phyloP scores from a whole-genome alignment of 2,888 invertebrate species.

The Geotrupes spiniger region DNA sequence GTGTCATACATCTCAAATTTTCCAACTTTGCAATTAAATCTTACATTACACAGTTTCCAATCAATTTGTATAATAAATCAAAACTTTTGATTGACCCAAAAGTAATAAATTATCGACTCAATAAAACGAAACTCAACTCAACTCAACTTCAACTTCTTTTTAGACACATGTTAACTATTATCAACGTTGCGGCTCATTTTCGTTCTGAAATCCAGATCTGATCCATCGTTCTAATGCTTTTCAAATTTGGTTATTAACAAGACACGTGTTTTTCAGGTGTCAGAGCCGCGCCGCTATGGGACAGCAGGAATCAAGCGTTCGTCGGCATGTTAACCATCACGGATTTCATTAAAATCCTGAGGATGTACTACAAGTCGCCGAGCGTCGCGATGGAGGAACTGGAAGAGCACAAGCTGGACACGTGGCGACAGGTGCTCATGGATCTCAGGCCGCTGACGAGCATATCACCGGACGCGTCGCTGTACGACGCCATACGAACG shows the following conservation, averaged over 20 bases:
- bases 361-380: conserved; percentile 96
- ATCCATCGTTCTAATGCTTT: too few species aligned
- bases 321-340: conserved; percentile 99
- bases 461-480: conserved; percentile 88
- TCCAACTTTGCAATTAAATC: too few species aligned
- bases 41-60: too few species aligned
- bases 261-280: conserved; percentile 63
- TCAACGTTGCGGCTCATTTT: too few species aligned
- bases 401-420: conserved; percentile 94
- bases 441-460: conserved; percentile 85
- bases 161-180: too few species aligned
- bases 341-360: conserved; percentile 97
- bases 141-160: too few species aligned
- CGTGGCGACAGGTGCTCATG: conserved; percentile 91
- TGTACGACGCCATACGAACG: conserved; percentile 90
- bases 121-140: too few species aligned
- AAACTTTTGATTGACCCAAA: too few species aligned
- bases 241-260: not conserved
- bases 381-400: conserved; percentile 92
- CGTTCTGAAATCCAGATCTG: too few species aligned
- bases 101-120: too few species aligned
- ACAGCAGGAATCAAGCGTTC: conserved; percentile 85
- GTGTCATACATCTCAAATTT: too few species aligned
- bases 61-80: too few species aligned
- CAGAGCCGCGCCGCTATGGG: conserved; percentile 97